Conservation (phyloP, 1,140 invertebrate genomes). For the Apis dorsata region DNA sequence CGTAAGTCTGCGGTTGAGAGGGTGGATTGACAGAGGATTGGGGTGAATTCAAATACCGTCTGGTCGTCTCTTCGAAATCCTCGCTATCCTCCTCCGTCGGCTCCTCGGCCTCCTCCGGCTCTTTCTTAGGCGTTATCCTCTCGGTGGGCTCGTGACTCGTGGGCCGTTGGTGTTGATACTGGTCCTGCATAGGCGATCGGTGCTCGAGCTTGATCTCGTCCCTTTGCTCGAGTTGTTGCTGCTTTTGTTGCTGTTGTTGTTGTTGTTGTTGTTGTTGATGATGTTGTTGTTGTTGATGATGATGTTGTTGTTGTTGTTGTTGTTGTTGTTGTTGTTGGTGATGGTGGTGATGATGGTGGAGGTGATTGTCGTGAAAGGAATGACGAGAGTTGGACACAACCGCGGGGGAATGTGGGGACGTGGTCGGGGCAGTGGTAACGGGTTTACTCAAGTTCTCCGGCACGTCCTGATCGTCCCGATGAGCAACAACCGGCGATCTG, state of each 20-base stretch:
- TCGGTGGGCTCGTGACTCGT: conserved; percentile 80
- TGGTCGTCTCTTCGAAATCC: conserved; percentile 76
- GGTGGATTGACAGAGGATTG: conserved; percentile 72
- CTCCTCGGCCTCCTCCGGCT: conserved; percentile 83
- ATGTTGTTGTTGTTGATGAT: too few species aligned
- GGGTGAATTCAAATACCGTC: conserved; percentile 74
- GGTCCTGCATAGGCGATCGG: conserved; percentile 69
- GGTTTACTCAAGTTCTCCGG: conserved; percentile 91
- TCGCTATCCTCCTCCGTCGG: conserved; percentile 82
- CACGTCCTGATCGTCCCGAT: conserved; percentile 86
- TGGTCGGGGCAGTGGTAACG: conserved; percentile 70
- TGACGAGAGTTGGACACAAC: conserved; percentile 82
- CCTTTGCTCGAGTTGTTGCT: conserved; percentile 63
- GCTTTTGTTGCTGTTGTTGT: conserved; percentile 53
- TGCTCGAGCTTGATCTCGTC: conserved; percentile 75
- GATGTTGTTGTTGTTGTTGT: background rate
- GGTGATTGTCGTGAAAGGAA: conserved; percentile 81
- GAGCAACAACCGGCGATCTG: conserved; percentile 73
- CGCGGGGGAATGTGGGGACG: conserved; percentile 80
- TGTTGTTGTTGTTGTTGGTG: background rate
- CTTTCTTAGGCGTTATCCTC: conserved; percentile 83
- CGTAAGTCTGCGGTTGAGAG: conserved; percentile 83
- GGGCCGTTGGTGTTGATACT: conserved; percentile 73
- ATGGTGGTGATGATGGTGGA: background rate
- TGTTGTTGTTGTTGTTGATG: background rate